Conservation (phyloP, 2,797 vertebrate species). For the Pseudochirops corinnae region DNA sequence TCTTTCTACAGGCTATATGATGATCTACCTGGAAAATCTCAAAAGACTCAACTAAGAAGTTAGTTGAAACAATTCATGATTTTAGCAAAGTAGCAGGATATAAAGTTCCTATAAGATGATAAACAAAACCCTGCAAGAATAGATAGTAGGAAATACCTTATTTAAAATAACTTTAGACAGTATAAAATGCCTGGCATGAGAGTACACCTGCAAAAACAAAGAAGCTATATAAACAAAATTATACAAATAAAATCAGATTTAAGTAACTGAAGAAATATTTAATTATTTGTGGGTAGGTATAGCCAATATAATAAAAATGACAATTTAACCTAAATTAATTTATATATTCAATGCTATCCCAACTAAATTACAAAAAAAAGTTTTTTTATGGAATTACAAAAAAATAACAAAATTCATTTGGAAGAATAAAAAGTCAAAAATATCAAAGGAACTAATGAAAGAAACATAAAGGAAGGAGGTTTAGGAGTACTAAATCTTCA, state of each 20-base stretch:
- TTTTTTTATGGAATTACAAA: too few relatives aligned
- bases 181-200: background rate
- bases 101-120: background rate
- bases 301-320: too few relatives aligned
- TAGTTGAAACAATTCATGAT: background rate
- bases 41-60: conserved; percentile 1
- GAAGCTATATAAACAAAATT: background rate
- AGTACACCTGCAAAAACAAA: background rate
- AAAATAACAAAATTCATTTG: too few relatives aligned
- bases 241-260: background rate
- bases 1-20: background rate
- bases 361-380: too few relatives aligned
- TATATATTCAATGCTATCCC: too few relatives aligned
- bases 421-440: too few relatives aligned
- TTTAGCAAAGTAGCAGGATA: background rate
- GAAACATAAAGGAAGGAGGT: too few relatives aligned
- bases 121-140: background rate
- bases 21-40: background rate
- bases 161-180: background rate
- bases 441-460: too few relatives aligned
- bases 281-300: too few relatives aligned
- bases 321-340: too few relatives aligned
- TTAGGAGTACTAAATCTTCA: too few relatives aligned
- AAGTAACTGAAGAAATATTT: too few relatives aligned
- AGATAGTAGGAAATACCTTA: background rate